Base-by-base conservation (phyloP, 2,888 invertebrate species). In the Incurvaria masculella region DNA sequence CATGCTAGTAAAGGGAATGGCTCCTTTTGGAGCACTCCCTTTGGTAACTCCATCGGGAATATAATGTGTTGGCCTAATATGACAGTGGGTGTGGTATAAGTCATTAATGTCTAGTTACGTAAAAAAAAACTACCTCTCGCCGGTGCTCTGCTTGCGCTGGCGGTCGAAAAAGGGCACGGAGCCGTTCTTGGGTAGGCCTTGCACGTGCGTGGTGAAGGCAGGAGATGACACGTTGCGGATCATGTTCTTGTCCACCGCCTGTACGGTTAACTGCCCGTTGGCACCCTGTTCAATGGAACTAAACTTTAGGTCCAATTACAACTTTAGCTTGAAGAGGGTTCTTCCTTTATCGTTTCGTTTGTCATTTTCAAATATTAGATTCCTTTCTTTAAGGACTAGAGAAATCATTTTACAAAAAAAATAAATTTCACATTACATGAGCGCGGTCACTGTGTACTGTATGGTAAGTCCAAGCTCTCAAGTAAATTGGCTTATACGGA, bases 151-250 rank as follows among this genome's bases (percentile, higher is more conserved):
- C 68, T 92, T 92, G 45, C 91, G 81, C 51, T 92, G 89, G 42
- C 94, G 79, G 69, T 91, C 91, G 71, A 94, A 93, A 65, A 91
- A 89, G 21, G 94, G 94, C 54, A 94, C 94, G 2, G 93, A 93
- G 41, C 92, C 92, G 64, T 94, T 94, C 72, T 93, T 93, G 49
- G 93, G 92, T 60, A 79, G 59, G 8, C 87, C 88, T 56, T 84
- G 85, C 42, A 83, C 84, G 51, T 86, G 84, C 8, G 88, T 82
- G 19, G 88, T 87, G 67, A 92, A 91, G 14, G 92, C 91, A 0
- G 93, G 92, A 54, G 93, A 93, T 11, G 91, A 92, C 53, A 91
- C 91, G 72, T 93, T 93, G 53, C 93, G 83, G 0, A 89, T 88
- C 65, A 93, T 83, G 58, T 81, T 73, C 16, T 38, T 42, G 18